Conservation (phyloP, 2,113 vertebrate species). For the Helogale parvula region DNA sequence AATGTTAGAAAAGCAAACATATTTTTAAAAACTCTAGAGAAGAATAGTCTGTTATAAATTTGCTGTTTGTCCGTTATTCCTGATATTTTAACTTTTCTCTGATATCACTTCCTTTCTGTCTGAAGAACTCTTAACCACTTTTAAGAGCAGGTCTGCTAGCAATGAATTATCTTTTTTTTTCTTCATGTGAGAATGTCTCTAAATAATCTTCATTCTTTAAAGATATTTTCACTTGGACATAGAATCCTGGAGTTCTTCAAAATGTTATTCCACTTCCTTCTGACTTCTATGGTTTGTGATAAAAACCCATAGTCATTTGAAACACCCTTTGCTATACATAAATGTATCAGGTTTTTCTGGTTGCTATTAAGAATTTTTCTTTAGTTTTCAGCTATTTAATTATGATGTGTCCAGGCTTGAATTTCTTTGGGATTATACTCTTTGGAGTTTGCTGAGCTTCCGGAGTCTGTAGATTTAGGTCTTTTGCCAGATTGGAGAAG, state of each 20-base stretch:
- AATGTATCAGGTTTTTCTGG: neutral
- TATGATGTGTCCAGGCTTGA: neutral
- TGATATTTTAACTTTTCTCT: neutral
- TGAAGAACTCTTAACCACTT: neutral
- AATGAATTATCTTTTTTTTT: neutral
- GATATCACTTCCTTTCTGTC: neutral
- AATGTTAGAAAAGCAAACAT: neutral
- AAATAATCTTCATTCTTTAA: neutral
- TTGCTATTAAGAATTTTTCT: conserved; percentile 20
- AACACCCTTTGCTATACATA: neutral
- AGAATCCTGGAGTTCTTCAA: neutral
- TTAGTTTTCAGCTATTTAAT: conserved; percentile 1
- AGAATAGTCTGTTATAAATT: neutral
- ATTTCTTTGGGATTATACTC: neutral
- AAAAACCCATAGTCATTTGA: neutral
- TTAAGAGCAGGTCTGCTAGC: neutral
- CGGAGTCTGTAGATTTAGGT: neutral
- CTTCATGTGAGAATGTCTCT: neutral
- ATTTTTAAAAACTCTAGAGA: neutral
- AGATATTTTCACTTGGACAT: neutral
- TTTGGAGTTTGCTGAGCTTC: neutral
- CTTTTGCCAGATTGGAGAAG: neutral
- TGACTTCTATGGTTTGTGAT: neutral
- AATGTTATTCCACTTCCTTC: neutral
- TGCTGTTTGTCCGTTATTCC: neutral